Base-by-base conservation (phyloP, 2,113 vertebrate species). In the Parotia lawesii region DNA sequence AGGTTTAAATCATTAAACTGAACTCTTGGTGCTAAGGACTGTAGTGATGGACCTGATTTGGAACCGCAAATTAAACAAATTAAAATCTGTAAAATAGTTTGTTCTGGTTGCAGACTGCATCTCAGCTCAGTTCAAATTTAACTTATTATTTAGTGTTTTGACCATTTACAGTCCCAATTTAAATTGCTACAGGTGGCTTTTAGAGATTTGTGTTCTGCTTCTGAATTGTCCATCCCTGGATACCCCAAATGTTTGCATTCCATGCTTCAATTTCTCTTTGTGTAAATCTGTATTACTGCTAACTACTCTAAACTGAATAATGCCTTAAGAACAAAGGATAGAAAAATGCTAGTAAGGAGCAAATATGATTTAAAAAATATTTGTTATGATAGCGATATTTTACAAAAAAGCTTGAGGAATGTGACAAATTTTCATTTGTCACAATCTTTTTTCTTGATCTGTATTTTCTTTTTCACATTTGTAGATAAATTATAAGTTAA, bases 1-100 rank as follows among this genome's bases (percentile, higher is more conserved):
- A 76, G 54, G 51, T 82, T 92, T 95, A 95, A 95, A 94, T 95
- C 87, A 95, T 94, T 87, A 91, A 69, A 40, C 69, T 81, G 74
- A 82, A 72, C 40, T 57, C 64, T 73, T 76, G 24, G 5, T 76
- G 17, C 37, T 82, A 35, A 35, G n/a, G 31, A 72, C 25, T 92
- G 3, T 54, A 75, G 77, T 9, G 42, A 73, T 23, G 27, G 58
- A 53, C 57, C 38, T 91, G 62, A 84, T 48, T 25, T 60, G 54
- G n/a, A 90, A 80, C 51, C 3, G 35, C 50, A 94, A 70, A 94
- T 92, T 71, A 92, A 95, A 58, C 14, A 80, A 67, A 95, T 73
- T 66, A 80, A 95, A 90, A 94, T 83, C n/a, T 71, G 11, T 47
- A 45, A 62, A 86, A 33, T 11, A 21, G 4, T 80, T 92, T 60